Evolutionary conservation across 1,140 invertebrate genomes (phyloP), one percentile per base, ranked within the genome.

Genomic region (Lepidurus apus): DNA sequence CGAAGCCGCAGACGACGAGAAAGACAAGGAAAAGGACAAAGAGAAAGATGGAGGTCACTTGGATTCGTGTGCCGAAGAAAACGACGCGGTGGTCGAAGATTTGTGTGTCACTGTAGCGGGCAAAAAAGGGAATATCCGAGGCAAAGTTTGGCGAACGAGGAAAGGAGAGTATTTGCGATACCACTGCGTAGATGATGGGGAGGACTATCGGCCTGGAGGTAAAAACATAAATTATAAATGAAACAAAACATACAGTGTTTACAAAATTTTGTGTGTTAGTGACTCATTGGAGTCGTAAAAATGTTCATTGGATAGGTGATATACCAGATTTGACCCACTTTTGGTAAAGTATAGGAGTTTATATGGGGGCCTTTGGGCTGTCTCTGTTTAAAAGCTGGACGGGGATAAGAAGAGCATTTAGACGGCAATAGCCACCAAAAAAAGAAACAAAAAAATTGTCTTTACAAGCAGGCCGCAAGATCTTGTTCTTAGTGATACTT

Each of bases 181-280:
- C 77, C 81, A 82, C 44, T 84, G 83, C 80, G 81, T 82, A 7
- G 80, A 83, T 74, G 84, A 84, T 74, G 81, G 81, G 73, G 78
- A 80, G 8, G 81, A 84, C 73, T 85, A 85, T 80, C 80, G 82
- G 78, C 84, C 84, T 74, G 84, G 84, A 82, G 84, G 84, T 84
- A 81, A 17, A 17, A 65, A 65, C 13, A 7, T n/a, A n/a, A 7
- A 1, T 65, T n/a, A 7, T n/a, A n/a, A 7, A 1, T 65, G 6
- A 47, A 10, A 9, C 10, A 47, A 47, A 11, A 11, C 17, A 47
- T 9, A 47, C 45, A 47, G 45, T 47, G 17, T 1, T 47, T 17
- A 47, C 17, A 1, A 47, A 34, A 4, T 34, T 34, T 34, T 34
- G 3, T 34, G 34, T 34, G 34, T 2, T 34, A 34, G 4, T 3